Base-by-base conservation (phyloP, 64 coral and sea anemone genomes). In the Pachyseris speciosa region DNA sequence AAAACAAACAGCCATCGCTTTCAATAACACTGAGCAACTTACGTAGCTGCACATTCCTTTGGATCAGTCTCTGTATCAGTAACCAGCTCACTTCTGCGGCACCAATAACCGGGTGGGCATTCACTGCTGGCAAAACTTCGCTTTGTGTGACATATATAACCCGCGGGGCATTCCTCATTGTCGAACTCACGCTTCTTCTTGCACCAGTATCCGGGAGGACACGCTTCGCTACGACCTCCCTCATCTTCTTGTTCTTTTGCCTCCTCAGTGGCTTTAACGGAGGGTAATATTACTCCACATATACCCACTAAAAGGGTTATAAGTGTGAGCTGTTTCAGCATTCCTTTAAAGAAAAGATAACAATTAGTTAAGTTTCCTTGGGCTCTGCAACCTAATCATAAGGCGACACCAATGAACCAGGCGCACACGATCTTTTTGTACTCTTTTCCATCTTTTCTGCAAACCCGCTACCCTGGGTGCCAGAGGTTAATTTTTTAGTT, bases 171-270 rank as follows among this genome's bases (percentile, higher is more conserved):
- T 8, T 71, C 74, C 5, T 45, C 33, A 20, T 41, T 30, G 3
- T 93, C 84, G 3, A 93, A 44, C 10, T 65, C 75, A 25, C 84
- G 91, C 44, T 93, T 93, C 67, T 81, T 93, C 84, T 86, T 93
- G 47, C 91, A 93, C 91, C 91, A 93, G 76, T 87, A 93, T 33
- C 91, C 91, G 1, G 91, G 84, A 37, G 84, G 84, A 71, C 91
- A 93, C 3, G 26, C 4, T 25, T 9, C 0, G 1, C 6, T 34
- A 13, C 2, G 8, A 15, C 34, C 3, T 71, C 15, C 36, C 33
- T 81, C 34, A 12, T 61, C 77, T 61, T 81, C 32, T n/a, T 40
- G 8, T 61, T 63, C 53, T n/a, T n/a, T n/a, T n/a, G 77, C 24
- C 9, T 1, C 1, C 20, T 81, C 22, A 38, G 22, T 34, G 15